Evolutionary conservation across 35 echinoderm and acorn worm species (phyloP).

Genomic region (Hemicentrotus pulcherrimus): DNA sequence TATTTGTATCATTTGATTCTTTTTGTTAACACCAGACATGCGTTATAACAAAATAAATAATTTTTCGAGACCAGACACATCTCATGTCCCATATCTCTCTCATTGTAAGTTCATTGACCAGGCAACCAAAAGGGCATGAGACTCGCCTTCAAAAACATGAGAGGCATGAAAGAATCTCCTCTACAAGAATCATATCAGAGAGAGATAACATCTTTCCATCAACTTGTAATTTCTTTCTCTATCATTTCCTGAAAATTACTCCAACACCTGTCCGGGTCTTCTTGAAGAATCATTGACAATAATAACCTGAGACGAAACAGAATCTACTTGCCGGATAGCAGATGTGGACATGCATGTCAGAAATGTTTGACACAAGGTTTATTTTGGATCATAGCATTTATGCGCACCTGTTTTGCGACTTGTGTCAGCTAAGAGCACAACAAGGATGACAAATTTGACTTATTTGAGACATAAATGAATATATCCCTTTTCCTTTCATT

Average conservation of each 20-base stretch:
- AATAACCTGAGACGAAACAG: not conserved
- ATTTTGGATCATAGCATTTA: slow-evolving; percentile 3
- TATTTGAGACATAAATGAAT: not conserved
- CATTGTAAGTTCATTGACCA: not conserved
- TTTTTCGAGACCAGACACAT: not conserved
- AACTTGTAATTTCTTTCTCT: not conserved
- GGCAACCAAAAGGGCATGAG: not conserved
- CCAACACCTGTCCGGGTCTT: not conserved
- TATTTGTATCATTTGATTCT: not conserved
- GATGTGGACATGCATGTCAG: not conserved
- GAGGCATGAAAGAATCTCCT: not conserved
- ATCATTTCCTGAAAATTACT: not conserved
- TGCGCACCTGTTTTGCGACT: slow-evolving; percentile 8
- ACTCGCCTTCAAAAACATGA: not conserved
- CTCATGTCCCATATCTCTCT: no score
- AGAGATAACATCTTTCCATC: not conserved
- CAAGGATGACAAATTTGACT: slow-evolving; percentile 7
- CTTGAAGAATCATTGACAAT: not conserved
- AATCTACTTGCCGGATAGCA: not conserved
- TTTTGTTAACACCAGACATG: not conserved
- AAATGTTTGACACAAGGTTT: not conserved
- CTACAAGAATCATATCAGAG: not conserved
- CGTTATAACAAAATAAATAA: no score
- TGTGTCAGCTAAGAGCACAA: not conserved
- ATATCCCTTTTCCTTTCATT: not conserved